Base-by-base conservation (phyloP, 64 coral and sea anemone species). In the Porites australiensis region DNA sequence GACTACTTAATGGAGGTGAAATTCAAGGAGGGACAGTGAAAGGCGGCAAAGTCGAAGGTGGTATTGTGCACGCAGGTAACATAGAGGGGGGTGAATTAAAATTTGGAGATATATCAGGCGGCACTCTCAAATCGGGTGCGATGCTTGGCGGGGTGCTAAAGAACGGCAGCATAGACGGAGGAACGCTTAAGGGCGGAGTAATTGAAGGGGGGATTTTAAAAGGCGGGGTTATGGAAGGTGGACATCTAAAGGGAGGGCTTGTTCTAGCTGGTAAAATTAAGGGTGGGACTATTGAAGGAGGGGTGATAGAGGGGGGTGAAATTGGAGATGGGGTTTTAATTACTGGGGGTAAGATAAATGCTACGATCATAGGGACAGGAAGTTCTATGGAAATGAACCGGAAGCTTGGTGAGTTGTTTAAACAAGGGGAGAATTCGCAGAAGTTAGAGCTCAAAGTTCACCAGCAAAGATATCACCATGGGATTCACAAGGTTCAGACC, bases 211-310 rank as follows among this genome's bases (percentile, higher is more conserved):
- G 98, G 50, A 78, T 99, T 10, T 64, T 99, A 16, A 99, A 96
- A 67, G 98, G 98, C 70, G 98, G 98, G 15, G 88, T 96, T 22
- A 99, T 99, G 94, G 98, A 99, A 87, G 91, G 92, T n/a, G 98
- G 98, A 2, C 77, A 94, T 20, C 86, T 99, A 2, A 90, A 94
- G 50, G 98, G 98, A 8, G 98, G 98, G 6, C 83, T 96, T 58
- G 98, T 99, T 78, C 88, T 96, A 15, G 88, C 91, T 72, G 98
- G 98, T 79, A 96, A 91, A 75, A 96, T 99, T 23, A 99, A 96
- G 64, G 98, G 98, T 51, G 98, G 98, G 4, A 86, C 93, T 48
- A 96, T 99, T 74, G 55, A 96, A 47, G 98, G 98, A 21, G 98
- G 98, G 7, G 90, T 96, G n/a, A 96, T 99, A 47, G 91, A 94